Evolutionary conservation across 2,888 invertebrate genomes (phyloP).

Genomic region (Latrodectus elegans): DNA sequence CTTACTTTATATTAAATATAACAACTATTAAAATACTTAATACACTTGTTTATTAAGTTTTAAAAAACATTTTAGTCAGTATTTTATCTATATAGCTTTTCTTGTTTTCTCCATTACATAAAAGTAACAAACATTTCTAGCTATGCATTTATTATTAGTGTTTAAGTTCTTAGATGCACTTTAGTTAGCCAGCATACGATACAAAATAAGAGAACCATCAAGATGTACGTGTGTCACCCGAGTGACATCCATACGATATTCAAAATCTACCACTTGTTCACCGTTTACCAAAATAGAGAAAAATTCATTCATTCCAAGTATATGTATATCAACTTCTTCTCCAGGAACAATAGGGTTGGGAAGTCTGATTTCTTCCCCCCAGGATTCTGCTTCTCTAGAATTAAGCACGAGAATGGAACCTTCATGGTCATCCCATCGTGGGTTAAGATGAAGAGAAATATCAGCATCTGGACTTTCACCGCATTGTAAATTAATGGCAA

Average conservation of each 20-base stretch:
- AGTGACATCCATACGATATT: conserved; percentile 48
- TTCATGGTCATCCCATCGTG: conserved; percentile 45
- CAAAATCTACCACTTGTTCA: conserved; percentile 27
- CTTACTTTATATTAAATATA: too few species aligned
- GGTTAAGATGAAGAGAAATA: conserved; percentile 60
- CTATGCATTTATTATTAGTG: too few species aligned
- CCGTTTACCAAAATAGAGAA: conserved; percentile 39
- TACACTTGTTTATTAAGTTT: too few species aligned
- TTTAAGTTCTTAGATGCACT: too few species aligned
- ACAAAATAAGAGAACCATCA: conserved; percentile 39
- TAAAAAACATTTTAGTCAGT: too few species aligned
- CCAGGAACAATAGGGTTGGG: conserved; percentile 32
- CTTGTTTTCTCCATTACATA: too few species aligned
- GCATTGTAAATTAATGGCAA: conserved; percentile 59
- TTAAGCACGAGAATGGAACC: conserved; percentile 51
- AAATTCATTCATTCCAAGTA: conserved; percentile 44
- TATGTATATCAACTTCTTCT: conserved; percentile 42
- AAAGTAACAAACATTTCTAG: too few species aligned
- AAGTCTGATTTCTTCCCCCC: conserved; percentile 62
- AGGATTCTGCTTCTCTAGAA: conserved; percentile 44
- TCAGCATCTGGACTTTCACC: conserved; percentile 42
- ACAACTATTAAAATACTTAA: too few species aligned
- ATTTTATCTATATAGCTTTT: too few species aligned
- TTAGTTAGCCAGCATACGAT: conserved; percentile 46
- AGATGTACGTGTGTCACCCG: conserved; percentile 45